Conservation (phyloP, 2,888 invertebrate genomes). For the Athrips mouffetella region DNA sequence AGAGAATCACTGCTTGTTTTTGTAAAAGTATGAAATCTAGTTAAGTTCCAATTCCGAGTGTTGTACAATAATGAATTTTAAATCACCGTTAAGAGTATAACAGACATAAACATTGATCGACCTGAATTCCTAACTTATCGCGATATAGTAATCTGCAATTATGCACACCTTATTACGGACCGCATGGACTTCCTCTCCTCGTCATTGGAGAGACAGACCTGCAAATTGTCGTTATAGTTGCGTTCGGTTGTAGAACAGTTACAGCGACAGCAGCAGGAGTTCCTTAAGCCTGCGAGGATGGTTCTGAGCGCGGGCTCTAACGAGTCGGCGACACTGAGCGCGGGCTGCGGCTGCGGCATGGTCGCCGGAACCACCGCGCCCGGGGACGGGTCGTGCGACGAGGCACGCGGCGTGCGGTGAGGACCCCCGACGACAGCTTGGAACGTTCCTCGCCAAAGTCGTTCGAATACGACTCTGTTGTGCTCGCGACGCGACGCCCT, state of each 20-base stretch:
- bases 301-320: conserved; percentile 66
- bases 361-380: conserved; percentile 31
- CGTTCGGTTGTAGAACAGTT: conserved; percentile 53
- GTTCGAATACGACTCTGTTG: conserved; percentile 83
- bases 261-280: conserved; percentile 69
- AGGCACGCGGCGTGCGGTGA: conserved; percentile 60
- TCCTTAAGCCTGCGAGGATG: conserved; percentile 58
- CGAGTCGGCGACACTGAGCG: conserved; percentile 56
- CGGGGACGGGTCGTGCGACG: conserved; percentile 53
- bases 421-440: conserved; percentile 66
- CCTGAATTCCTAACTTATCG: not conserved
- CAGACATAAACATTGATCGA: not conserved
- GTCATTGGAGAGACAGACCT: conserved; percentile 74
- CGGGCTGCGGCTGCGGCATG: conserved; percentile 36
- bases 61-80: not conserved
- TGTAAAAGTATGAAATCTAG: not conserved
- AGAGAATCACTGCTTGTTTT: conserved; percentile 21
- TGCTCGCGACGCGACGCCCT: conserved; percentile 73
- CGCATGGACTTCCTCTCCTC: conserved; percentile 79
- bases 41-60: not conserved
- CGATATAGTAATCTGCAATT: not conserved
- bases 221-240: conserved; percentile 68
- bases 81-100: not conserved
- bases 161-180: conserved; percentile 82
- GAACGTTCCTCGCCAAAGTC: conserved; percentile 84